phyloP scores from a whole-genome alignment of 2,888 invertebrate genomes.

The Pollenia griseotomentosa region DNA sequence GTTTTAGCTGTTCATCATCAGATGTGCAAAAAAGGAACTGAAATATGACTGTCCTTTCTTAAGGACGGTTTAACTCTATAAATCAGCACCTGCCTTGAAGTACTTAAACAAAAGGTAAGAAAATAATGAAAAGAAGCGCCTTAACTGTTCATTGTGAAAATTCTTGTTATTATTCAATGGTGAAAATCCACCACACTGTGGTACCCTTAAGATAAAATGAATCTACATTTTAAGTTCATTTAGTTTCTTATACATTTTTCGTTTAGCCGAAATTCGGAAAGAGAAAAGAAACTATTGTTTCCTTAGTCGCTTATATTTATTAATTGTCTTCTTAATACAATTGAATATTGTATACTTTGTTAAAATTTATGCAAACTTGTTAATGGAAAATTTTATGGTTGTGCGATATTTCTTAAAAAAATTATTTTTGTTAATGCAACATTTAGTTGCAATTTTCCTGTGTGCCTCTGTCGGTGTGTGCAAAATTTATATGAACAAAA shows the following conservation, averaged over 20 bases:
- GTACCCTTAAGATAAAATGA: constrained; percentile 13
- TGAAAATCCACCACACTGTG: constrained; percentile 17
- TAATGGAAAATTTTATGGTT: constrained; percentile 23
- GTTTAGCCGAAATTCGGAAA: constrained; percentile 2
- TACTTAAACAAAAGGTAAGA: constrained; percentile 16
- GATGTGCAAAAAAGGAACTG: constrained; percentile 47
- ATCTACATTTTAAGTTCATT: constrained; percentile 39
- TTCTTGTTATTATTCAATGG: constrained; percentile 1
- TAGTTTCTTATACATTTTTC: constrained; percentile 31
- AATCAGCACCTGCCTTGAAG: constrained; percentile 61
- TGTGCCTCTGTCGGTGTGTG: background rate
- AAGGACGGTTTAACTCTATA: constrained; percentile 46
- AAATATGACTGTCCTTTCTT: constrained; percentile 29
- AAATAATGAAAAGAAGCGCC: constrained; percentile 57
- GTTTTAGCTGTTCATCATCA: background rate
- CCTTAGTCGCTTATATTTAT: background rate
- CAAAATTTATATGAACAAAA: background rate
- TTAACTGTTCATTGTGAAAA: constrained; percentile 38
- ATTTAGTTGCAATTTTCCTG: constrained; percentile 9
- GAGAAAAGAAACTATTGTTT: background rate
- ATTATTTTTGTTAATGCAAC: background rate
- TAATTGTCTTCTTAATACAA: constrained; percentile 53
- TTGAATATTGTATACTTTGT: constrained; percentile 9
- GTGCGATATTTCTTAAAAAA: background rate
- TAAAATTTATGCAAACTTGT: constrained; percentile 22